Evolutionary conservation across 2,113 vertebrate genomes (phyloP), one percentile per base, ranked within the genome.

Genomic region (Macquaria ambigua): DNA sequence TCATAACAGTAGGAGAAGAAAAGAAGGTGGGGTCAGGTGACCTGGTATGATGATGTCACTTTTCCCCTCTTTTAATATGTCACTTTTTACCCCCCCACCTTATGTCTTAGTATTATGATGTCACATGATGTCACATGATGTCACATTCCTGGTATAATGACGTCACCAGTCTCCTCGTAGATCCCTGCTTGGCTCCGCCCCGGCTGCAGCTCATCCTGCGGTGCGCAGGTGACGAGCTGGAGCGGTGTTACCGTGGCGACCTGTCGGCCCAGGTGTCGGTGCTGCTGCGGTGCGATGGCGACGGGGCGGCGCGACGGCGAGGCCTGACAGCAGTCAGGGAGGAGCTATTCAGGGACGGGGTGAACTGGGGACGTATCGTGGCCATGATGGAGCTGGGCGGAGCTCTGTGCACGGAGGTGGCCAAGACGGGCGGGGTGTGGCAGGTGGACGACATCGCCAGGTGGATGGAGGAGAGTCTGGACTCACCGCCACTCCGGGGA

Each of bases 401-500:
- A 16, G 96, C 97, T 85, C 95, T 98, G 95, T 98, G 97, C 0
- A 95, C 97, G 79, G 95, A 97, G 92, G 96, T 96, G 48, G 96
- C 96, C 84, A 96, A 95, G 93, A 94, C 93, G 52, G 97, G 97
- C 89, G 97, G 97, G 95, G 95, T 93, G 15, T 87, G 96, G 15
- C 96, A 96, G 28, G 96, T 97, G 87, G 97, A 97, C 74, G 96
- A 39, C 94, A 97, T 99, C 11, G 96, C 96, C 1, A 46, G 91
- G 80, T 99, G 98, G 97, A 97, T 99, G 97, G 97, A 96, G 0
- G 97, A 98, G 83, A 98, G 97, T 95, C 97, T 99, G 95, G 97
- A 98, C 89, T 94, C 96, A 11, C 95, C 96, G 43, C 95, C 95
- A 39, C 94, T 99, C 83, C 96, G 93, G 77, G 94, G 95, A 94